phyloP scores from a whole-genome alignment of 2,113 vertebrate genomes.

The Aspidoscelis tigris region DNA sequence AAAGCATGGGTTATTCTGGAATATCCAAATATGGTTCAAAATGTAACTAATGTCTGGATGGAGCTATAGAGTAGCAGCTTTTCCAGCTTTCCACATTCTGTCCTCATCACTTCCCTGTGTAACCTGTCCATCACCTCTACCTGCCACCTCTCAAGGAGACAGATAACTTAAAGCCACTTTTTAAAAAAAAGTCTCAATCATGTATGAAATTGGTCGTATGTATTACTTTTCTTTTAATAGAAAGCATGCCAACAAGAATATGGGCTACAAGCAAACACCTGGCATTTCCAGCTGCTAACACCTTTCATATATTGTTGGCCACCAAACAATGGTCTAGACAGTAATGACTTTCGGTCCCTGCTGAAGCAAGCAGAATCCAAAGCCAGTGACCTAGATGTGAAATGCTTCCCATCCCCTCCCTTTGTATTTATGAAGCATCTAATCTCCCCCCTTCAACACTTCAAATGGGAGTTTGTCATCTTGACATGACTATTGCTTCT shows the following conservation, averaged over 20 bases:
- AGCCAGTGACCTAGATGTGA: constrained; percentile 71
- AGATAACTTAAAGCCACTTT: too few relatives aligned
- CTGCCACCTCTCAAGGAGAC: too few relatives aligned
- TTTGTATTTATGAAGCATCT: constrained; percentile 56
- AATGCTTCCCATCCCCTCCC: constrained; percentile 48
- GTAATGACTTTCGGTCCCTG: constrained; percentile 71
- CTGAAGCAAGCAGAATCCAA: constrained; percentile 69
- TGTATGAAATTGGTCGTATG: too few relatives aligned
- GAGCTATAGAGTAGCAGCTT: too few relatives aligned
- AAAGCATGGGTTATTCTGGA: too few relatives aligned
- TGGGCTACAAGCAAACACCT: constrained; percentile 45
- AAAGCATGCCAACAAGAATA: constrained; percentile 11
- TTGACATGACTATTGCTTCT: constrained; percentile 54
- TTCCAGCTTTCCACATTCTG: too few relatives aligned
- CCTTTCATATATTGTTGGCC: constrained; percentile 67
- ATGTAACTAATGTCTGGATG: too few relatives aligned
- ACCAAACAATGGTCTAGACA: constrained; percentile 58
- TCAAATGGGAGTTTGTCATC: constrained; percentile 61
- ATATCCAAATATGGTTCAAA: too few relatives aligned
- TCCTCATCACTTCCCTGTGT: too few relatives aligned
- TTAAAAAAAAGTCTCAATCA: too few relatives aligned
- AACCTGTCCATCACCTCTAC: too few relatives aligned
- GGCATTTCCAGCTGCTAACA: constrained; percentile 59
- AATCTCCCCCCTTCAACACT: constrained; percentile 28
- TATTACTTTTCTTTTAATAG: background rate